A percentile compares a stretch with the other conserved stretches of the same genome.
phyloP scores from a whole-genome alignment of 2,888 invertebrate genomes.

The Thymelicus lineola region DNA sequence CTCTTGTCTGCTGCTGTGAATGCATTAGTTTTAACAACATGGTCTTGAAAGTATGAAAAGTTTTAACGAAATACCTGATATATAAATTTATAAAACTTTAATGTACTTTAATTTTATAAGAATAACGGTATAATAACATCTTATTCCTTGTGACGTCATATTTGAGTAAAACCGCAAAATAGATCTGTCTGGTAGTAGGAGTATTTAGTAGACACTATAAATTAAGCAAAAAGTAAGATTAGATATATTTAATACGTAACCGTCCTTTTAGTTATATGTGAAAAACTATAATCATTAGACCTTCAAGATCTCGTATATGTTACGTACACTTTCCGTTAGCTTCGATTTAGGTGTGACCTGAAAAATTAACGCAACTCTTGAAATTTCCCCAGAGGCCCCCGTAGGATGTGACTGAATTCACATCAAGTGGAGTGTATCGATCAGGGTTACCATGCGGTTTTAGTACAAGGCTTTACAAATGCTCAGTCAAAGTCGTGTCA shows the following conservation, averaged over 20 bases:
- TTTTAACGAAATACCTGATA: neutral
- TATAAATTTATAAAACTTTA: too few species aligned
- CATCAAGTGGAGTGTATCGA: constrained; percentile 18
- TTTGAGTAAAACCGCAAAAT: too few species aligned
- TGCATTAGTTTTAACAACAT: constrained; percentile 12
- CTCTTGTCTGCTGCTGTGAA: constrained; percentile 16
- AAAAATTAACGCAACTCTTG: constrained; percentile 26
- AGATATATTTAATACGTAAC: too few species aligned
- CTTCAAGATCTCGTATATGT: constrained; percentile 1
- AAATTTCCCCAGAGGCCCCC: constrained; percentile 17
- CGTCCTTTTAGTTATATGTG: neutral
- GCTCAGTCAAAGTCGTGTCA: neutral
- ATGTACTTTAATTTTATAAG: too few species aligned
- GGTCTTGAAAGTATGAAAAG: neutral
- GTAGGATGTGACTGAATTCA: constrained; percentile 28
- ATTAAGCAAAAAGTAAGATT: too few species aligned
- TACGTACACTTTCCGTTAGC: constrained; percentile 15
- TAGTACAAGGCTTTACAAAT: neutral
- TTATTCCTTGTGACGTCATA: too few species aligned
- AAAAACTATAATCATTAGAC: neutral
- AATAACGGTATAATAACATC: too few species aligned
- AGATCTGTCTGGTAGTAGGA: too few species aligned
- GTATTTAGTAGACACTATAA: too few species aligned
- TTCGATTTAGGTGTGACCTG: constrained; percentile 18
- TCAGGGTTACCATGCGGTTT: constrained; percentile 20